Conservation (phyloP, 2,888 invertebrate species). For the Lasioglossum villosulum region DNA sequence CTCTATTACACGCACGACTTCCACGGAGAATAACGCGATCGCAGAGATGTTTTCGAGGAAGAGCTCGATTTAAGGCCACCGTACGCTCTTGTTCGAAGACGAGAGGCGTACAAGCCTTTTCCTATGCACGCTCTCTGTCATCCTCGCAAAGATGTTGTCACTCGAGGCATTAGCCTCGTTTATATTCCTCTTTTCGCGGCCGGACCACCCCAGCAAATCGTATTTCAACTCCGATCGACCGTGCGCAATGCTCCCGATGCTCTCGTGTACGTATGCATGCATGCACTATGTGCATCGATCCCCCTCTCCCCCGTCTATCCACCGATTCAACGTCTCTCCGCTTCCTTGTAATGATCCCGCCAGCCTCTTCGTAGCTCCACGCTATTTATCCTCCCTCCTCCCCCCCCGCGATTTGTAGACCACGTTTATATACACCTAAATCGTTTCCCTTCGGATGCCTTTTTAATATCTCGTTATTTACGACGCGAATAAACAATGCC, state of each 20-base stretch:
- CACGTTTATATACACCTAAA: neutral
- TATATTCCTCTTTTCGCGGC: constrained; percentile 56
- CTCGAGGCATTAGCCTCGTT: constrained; percentile 76
- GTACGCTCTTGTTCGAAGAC: constrained; percentile 48
- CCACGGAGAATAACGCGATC: constrained; percentile 61
- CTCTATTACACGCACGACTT: constrained; percentile 58
- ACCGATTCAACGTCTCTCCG: constrained; percentile 31
- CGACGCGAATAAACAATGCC: constrained; percentile 8
- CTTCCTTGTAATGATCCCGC: constrained; percentile 31
- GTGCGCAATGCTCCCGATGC: constrained; percentile 10
- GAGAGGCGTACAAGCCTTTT: constrained; percentile 61
- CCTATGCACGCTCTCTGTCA: constrained; percentile 69
- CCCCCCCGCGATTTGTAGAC: neutral
- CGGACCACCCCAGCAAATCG: constrained; percentile 66
- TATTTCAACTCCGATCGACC: constrained; percentile 63
- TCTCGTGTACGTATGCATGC: neutral
- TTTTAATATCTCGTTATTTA: constrained; percentile 10
- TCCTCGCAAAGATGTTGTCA: constrained; percentile 77
- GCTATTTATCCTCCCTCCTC: constrained; percentile 26
- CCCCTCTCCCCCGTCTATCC: neutral
- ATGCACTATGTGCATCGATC: neutral
- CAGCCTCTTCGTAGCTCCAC: constrained; percentile 15
- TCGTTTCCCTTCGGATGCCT: neutral
- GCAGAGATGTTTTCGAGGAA: constrained; percentile 70
- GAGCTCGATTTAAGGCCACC: constrained; percentile 62